Base-by-base conservation (phyloP, 2,888 invertebrate species). In the Ochropacha duplaris region DNA sequence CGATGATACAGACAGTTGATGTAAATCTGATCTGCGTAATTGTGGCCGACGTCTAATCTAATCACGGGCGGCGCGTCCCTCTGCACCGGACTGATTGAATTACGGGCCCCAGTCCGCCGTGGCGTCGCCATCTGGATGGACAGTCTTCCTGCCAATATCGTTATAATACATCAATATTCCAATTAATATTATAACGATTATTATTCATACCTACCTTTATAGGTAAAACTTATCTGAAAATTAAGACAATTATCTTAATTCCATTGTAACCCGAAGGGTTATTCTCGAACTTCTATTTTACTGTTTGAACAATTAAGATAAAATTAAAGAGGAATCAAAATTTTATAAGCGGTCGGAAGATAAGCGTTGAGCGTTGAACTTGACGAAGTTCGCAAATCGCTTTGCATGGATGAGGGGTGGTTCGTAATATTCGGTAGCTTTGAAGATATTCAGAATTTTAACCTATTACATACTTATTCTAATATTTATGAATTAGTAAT, bases 21-120 rank as follows among this genome's bases (percentile, higher is more conserved):
- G 86, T 87, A 90, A 90, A 90, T 90, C 87, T 86, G 89, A 90
- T 90, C 90, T 88, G 77, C 85, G 89, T 91, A 91, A 91, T 92
- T 90, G 91, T 90, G 91, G 90, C 79, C 86, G 86, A 81, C 88
- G 84, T 87, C 87, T 91, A 91, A 91, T 91, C 88, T 88, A 88
- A 90, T 92, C 86, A 80, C 74, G 75, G 63, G 9, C 82, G 84
- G 81, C 82, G 82, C 84, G 88, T 88, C 89, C 86, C 88, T 88
- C 87, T 86, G 87, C 85, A 81, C 78, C 78, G 74, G 81, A 78
- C 86, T 87, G 84, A 90, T 90, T 88, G 78, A 88, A 89, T 92
- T 89, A 90, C 79, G 76, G 78, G 79, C 76, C 75, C 68, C 79
- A 70, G 76, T 73, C 62, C 61, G 65, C 61, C 67, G 62, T 55